These are phyloP conservation scores for Strigamia crassipes DNA, from an alignment of 2,888 invertebrate genomes.

Conservation along the genomic window DNA sequence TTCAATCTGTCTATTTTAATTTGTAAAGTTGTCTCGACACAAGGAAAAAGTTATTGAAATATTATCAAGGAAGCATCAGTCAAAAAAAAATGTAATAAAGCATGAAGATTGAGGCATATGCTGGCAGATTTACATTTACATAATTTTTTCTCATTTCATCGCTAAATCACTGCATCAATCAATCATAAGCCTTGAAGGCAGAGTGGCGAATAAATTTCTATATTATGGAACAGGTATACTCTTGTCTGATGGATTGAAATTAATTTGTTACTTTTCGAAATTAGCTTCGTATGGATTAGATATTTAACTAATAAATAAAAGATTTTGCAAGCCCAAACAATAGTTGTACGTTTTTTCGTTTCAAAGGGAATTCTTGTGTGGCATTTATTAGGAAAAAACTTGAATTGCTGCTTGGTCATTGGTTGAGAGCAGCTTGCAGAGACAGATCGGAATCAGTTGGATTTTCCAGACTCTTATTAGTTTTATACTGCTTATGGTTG, in stretches of 20 bases:
- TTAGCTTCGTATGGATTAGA: not conserved
- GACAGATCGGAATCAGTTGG: not conserved
- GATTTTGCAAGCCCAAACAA: not conserved
- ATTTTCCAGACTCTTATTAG: not conserved
- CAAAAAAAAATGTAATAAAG: constrained; percentile 35
- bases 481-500: no score
- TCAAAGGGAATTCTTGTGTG: not conserved
- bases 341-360: not conserved
- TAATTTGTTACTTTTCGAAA: constrained; percentile 24
- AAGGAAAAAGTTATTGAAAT: constrained; percentile 34
- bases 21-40: constrained; percentile 23
- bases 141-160: constrained; percentile 36
- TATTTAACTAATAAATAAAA: not conserved
- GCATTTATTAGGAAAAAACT: not conserved
- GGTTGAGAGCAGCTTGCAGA: not conserved
- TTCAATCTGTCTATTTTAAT: constrained; percentile 23
- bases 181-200: constrained; percentile 37
- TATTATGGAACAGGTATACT: not conserved
- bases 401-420: not conserved
- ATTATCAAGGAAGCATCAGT: constrained; percentile 40
- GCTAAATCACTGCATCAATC: constrained; percentile 38
- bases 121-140: constrained; percentile 39
- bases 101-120: constrained; percentile 27
- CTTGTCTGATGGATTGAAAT: constrained; percentile 16
- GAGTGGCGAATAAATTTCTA: constrained; percentile 8